phyloP scores from a whole-genome alignment of 2,888 invertebrate species.

The Cinara cedri region DNA sequence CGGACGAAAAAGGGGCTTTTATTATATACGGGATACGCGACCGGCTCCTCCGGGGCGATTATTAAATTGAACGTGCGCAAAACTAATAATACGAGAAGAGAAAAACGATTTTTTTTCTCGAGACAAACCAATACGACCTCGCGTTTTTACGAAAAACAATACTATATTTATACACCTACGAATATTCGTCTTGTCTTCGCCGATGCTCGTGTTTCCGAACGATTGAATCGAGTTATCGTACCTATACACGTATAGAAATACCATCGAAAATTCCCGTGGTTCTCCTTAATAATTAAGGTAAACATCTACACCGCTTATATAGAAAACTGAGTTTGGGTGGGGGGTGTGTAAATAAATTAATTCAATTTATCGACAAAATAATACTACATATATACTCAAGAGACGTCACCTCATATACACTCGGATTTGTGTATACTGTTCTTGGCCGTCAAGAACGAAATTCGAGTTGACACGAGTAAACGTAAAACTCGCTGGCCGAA shows the following conservation, averaged over 20 bases:
- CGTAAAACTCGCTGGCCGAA: too few relatives aligned
- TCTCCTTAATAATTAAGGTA: not conserved
- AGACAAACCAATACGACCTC: not conserved
- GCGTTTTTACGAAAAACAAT: not conserved
- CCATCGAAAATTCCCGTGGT: not conserved
- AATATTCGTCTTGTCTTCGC: not conserved
- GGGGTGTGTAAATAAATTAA: too few relatives aligned
- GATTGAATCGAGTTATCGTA: slow-evolving; percentile 11
- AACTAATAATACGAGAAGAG: slow-evolving; percentile 33
- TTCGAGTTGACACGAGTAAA: too few relatives aligned
- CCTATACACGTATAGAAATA: not conserved
- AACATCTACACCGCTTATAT: too few relatives aligned
- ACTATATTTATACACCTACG: too few relatives aligned
- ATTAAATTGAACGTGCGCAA: slow-evolving; percentile 51
- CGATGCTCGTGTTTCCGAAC: not conserved
- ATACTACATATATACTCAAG: too few relatives aligned
- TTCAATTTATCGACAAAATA: too few relatives aligned
- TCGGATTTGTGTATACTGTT: too few relatives aligned
- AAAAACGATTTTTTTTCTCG: slow-evolving; percentile 21
- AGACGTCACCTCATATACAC: too few relatives aligned
- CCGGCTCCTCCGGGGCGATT: slow-evolving; percentile 24
- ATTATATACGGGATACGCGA: not conserved
- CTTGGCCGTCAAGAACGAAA: too few relatives aligned
- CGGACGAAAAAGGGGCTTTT: slow-evolving; percentile 35
- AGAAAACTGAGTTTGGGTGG: too few relatives aligned